Evolutionary conservation across 2,888 invertebrate genomes (phyloP).

Genomic region (Sicus ferrugineus): DNA sequence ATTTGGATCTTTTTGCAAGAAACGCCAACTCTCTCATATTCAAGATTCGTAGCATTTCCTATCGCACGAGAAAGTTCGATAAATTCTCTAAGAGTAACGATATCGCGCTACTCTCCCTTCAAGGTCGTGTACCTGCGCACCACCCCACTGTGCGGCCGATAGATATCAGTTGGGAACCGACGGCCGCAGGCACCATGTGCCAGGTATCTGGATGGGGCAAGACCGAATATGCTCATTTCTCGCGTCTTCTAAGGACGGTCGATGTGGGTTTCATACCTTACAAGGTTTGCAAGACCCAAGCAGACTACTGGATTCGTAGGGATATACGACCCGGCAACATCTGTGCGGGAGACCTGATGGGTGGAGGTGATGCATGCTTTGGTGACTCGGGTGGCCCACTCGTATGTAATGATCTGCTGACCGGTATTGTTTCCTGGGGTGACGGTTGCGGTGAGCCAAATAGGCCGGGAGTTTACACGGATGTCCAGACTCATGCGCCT

Average conservation of each 20-base stretch:
- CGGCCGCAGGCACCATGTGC: constrained; percentile 48
- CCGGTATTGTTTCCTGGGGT: constrained; percentile 57
- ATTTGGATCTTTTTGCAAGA: constrained; percentile 39
- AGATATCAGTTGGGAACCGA: constrained; percentile 40
- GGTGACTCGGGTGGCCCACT: constrained; percentile 60
- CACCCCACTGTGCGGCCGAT: constrained; percentile 57
- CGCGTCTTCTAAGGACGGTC: constrained; percentile 50
- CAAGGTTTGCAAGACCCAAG: constrained; percentile 51
- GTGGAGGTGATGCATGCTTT: constrained; percentile 55
- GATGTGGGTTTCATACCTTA: constrained; percentile 52
- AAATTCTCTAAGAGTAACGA: constrained; percentile 51
- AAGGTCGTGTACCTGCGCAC: constrained; percentile 50
- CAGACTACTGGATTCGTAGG: constrained; percentile 26
- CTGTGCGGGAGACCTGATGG: constrained; percentile 52
- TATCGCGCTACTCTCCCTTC: constrained; percentile 52
- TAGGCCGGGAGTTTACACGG: constrained; percentile 56
- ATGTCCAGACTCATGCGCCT: constrained; percentile 46
- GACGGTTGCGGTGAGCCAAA: constrained; percentile 44
- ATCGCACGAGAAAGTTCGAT: constrained; percentile 43
- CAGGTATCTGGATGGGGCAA: constrained; percentile 61
- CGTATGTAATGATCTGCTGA: constrained; percentile 45
- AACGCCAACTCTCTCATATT: constrained; percentile 50
- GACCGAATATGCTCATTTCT: constrained; percentile 47
- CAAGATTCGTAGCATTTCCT: constrained; percentile 46
- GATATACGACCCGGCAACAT: constrained; percentile 46